A percentile compares a stretch with the other conserved stretches of the same genome.
These are phyloP conservation scores for Actias luna DNA, from an alignment of 2,888 invertebrate species.

Conservation along the genomic window DNA sequence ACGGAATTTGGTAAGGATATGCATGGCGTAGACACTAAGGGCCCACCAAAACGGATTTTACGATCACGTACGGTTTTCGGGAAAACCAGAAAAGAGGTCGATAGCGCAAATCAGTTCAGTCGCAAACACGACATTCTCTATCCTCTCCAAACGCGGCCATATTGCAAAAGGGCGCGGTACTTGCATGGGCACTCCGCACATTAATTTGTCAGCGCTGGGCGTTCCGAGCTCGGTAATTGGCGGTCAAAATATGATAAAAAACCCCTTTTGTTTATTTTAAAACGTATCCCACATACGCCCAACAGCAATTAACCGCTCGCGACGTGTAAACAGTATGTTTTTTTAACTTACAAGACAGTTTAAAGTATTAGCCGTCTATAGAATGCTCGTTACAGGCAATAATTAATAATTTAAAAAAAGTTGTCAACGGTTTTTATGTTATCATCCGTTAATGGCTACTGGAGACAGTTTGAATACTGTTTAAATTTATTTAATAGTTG, in stretches of 20 bases:
- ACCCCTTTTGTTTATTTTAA: conserved; percentile 43
- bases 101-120: not conserved
- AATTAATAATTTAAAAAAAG: conserved; percentile 12
- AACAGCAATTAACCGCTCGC: conserved; percentile 26
- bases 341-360: conserved; percentile 22
- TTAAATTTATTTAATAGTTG: not conserved
- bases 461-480: conserved; percentile 5
- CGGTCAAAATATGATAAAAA: conserved; percentile 45
- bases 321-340: conserved; percentile 13
- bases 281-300: conserved; percentile 42
- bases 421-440: conserved; percentile 8
- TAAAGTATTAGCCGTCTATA: conserved; percentile 25
- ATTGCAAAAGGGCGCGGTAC: conserved; percentile 42
- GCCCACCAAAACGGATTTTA: no score
- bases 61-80: no score
- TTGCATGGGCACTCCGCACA: conserved; percentile 32
- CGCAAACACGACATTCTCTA: conserved; percentile 9
- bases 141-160: conserved; percentile 13
- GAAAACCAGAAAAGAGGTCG: no score
- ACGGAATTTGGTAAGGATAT: no score
- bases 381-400: conserved; percentile 15
- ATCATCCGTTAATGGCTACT: not conserved
- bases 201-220: conserved; percentile 73
- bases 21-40: no score
- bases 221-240: conserved; percentile 66